phyloP scores from a whole-genome alignment of 2,888 invertebrate species.

The Trachelus tabidus region DNA sequence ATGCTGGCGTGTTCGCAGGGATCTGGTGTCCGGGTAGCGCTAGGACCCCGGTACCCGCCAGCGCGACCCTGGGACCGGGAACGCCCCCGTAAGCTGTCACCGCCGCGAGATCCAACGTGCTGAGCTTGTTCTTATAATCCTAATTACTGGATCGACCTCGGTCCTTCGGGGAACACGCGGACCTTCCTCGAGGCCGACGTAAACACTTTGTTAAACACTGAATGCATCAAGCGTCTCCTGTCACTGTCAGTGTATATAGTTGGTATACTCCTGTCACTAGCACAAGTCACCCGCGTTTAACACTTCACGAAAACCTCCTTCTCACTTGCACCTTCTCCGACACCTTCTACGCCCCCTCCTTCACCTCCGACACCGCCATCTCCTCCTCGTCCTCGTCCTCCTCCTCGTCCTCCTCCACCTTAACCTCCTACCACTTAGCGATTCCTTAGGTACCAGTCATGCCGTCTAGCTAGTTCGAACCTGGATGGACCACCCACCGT shows the following conservation, averaged over 20 bases:
- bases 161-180: not conserved
- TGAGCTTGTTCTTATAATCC: not conserved
- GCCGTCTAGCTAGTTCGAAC: not conserved
- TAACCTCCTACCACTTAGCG: not conserved
- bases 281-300: not conserved
- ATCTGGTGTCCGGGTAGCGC: constrained; percentile 55
- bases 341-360: not conserved
- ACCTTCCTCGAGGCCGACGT: not conserved
- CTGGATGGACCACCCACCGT: not conserved
- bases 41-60: constrained; percentile 63
- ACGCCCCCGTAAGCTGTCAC: constrained; percentile 55
- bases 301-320: not conserved
- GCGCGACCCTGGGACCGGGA: constrained; percentile 58
- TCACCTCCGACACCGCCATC: not conserved
- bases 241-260: not conserved
- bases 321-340: not conserved
- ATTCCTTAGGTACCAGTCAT: not conserved
- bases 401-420: not conserved
- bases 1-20: constrained; percentile 61
- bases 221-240: not conserved
- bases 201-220: not conserved
- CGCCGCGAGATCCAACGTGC: constrained; percentile 59
- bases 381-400: constrained; percentile 3
- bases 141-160: not conserved
- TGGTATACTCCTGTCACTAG: not conserved